Percentiles rank a stretch among this genome's conserved stretches.
These are phyloP conservation scores for Diachasma alloeum DNA, from an alignment of 1,140 invertebrate species.

Conservation along the genomic window DNA sequence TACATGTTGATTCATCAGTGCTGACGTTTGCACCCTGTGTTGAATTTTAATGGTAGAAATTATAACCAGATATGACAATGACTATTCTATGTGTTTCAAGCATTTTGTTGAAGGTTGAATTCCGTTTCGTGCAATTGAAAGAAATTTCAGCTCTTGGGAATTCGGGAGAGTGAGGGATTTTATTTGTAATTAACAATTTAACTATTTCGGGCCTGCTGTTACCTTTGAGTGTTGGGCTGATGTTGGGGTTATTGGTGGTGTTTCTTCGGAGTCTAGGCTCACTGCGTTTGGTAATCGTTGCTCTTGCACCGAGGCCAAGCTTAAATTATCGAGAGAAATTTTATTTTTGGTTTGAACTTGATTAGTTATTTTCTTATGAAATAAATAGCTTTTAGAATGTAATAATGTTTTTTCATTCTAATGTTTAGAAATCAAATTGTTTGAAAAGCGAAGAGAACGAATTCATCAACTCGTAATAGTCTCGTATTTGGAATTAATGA, in stretches of 20 bases:
- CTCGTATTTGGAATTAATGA: no score
- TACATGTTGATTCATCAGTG: no score
- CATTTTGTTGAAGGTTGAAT: background rate
- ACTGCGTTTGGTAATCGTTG: constrained; percentile 79
- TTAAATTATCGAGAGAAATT: constrained; percentile 49
- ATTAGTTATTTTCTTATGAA: no score
- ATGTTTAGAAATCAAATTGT: no score
- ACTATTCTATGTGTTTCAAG: constrained; percentile 2
- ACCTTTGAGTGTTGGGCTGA: constrained; percentile 75
- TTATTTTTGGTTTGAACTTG: no score
- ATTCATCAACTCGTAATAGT: no score
- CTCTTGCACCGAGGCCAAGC: constrained; percentile 94
- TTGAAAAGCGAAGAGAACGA: no score
- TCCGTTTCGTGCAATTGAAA: constrained; percentile 16
- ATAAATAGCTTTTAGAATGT: no score
- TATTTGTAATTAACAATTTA: background rate
- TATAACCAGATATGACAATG: background rate
- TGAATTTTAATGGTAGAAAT: background rate
- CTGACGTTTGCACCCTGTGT: background rate
- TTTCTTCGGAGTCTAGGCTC: constrained; percentile 69
- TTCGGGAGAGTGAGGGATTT: constrained; percentile 33
- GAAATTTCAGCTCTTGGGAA: constrained; percentile 33
- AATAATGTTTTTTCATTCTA: no score
- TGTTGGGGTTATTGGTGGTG: constrained; percentile 71
- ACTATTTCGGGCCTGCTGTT: constrained; percentile 41